These are phyloP conservation scores for Momotus momota DNA, from an alignment of 2,797 vertebrate genomes.

Conservation along the genomic window DNA sequence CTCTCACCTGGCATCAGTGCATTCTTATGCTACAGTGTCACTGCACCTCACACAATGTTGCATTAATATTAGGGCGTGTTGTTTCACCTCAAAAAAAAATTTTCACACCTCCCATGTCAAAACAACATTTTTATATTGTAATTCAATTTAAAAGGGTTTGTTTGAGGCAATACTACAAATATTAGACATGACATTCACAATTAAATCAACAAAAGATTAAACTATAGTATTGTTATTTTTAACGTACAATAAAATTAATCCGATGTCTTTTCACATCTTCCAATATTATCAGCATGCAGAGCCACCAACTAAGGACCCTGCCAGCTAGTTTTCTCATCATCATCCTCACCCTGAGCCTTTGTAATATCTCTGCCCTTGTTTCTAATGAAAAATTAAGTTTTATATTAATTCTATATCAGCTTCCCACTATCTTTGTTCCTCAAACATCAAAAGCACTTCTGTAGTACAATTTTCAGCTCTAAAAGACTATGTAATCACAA, in stretches of 20 bases:
- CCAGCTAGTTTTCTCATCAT: conserved; percentile 62
- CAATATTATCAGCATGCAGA: conserved; percentile 87
- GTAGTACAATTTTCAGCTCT: neutral
- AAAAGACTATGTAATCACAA: neutral
- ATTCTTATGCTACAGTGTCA: neutral
- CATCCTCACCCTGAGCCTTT: conserved; percentile 68
- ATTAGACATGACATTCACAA: conserved; percentile 35
- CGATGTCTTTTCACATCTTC: conserved; percentile 88
- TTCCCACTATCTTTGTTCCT: neutral
- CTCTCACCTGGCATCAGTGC: neutral
- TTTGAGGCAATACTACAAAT: neutral
- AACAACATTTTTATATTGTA: neutral
- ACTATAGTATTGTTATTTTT: neutral
- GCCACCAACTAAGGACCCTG: conserved; percentile 86
- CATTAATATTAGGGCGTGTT: neutral
- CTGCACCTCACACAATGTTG: neutral
- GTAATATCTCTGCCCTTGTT: conserved; percentile 73
- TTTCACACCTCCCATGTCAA: neutral
- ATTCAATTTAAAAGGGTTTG: neutral
- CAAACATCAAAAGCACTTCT: neutral
- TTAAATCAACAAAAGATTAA: conserved; percentile 44
- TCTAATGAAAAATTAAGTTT: conserved; percentile 75
- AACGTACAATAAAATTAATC: conserved; percentile 36
- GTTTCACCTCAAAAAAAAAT: neutral
- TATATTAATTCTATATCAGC: conserved; percentile 64